These are phyloP conservation scores for Meda fulgida DNA, from an alignment of 2,797 vertebrate species.

Conservation along the genomic window DNA sequence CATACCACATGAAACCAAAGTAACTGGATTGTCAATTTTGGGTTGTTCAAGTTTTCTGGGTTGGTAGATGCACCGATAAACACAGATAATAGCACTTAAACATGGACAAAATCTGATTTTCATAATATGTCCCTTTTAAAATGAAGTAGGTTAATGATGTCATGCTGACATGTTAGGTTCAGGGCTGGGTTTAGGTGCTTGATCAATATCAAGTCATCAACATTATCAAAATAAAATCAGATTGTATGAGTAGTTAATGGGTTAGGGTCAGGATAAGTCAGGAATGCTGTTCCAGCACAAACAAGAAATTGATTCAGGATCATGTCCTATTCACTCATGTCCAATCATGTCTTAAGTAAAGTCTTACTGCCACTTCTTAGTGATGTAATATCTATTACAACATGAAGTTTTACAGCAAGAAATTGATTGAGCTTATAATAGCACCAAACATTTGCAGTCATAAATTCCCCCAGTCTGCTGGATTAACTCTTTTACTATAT, in stretches of 20 bases:
- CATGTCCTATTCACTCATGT: background rate
- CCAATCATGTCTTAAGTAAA: no score
- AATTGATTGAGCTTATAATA: slow-evolving; percentile 23
- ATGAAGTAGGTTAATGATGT: background rate
- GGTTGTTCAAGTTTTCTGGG: no score
- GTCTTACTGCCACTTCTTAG: background rate
- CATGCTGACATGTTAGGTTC: background rate
- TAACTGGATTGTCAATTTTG: no score
- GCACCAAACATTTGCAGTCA: slow-evolving; percentile 25
- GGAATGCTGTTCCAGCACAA: background rate
- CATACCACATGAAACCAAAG: no score
- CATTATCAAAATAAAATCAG: background rate
- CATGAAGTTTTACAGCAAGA: slow-evolving; percentile 24
- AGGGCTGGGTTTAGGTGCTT: background rate
- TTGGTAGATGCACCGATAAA: no score
- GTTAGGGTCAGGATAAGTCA: background rate
- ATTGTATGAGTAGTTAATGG: background rate
- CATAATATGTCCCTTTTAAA: background rate
- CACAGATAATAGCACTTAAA: no score
- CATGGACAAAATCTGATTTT: no score
- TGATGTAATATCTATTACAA: slow-evolving; percentile 15
- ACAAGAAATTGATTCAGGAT: slow-evolving; percentile 3
- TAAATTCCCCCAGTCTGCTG: slow-evolving; percentile 17
- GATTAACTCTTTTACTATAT: slow-evolving; percentile 6
- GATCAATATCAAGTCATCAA: background rate